Percentiles rank a stretch among this genome's conserved stretches.
These are phyloP conservation scores for Danio choprae DNA, from an alignment of 2,797 vertebrate genomes.

Conservation along the genomic window DNA sequence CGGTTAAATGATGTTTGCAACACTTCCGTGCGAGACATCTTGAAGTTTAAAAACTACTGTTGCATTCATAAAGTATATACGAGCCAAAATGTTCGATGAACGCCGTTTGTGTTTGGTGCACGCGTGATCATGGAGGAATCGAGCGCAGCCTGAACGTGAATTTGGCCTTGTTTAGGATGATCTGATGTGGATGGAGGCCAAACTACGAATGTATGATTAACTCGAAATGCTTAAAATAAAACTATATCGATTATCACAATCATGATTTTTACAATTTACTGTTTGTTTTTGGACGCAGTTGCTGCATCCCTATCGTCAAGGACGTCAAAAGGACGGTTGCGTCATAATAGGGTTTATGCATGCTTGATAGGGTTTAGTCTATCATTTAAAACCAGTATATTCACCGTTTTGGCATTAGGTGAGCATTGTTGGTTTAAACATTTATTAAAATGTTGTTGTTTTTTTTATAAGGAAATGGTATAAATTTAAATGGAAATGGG, in stretches of 20 bases:
- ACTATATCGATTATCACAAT: background rate
- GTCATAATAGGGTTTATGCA: background rate
- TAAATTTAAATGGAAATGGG: no score
- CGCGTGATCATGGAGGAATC: slow-evolving; percentile 15
- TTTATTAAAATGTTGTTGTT: no score
- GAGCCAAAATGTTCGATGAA: background rate
- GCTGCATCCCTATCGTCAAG: slow-evolving; percentile 26
- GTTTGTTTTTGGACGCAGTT: slow-evolving; percentile 7
- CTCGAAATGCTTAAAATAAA: background rate
- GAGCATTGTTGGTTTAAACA: background rate
- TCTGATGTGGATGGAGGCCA: background rate
- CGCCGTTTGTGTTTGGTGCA: background rate
- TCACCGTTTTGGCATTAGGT: no score
- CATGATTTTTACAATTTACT: background rate
- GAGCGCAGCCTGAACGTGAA: background rate
- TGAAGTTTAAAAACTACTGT: background rate
- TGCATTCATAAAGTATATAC: background rate
- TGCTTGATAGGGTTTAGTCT: no score
- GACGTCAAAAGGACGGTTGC: slow-evolving; percentile 48
- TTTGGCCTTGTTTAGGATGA: slow-evolving; percentile 9
- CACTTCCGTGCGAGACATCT: no score
- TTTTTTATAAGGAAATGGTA: no score
- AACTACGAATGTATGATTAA: background rate
- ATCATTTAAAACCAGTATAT: background rate
- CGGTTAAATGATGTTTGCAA: background rate